Conservation (phyloP, 2,113 vertebrate genomes). For the Psettodes erumei region DNA sequence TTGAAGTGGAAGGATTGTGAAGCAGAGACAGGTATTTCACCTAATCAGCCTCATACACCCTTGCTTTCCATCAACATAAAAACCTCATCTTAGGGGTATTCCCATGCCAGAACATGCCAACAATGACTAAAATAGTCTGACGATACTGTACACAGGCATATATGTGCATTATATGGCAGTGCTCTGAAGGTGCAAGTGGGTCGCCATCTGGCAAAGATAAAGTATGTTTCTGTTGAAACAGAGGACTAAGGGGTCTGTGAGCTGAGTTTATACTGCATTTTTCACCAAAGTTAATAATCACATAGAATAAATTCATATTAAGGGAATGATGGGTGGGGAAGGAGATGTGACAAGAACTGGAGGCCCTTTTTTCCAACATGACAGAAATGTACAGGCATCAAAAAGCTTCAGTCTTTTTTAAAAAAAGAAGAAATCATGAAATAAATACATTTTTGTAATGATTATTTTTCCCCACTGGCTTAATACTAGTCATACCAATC, state of each 20-base stretch:
- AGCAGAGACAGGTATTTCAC: slow-evolving; percentile 64
- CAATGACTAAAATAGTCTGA: slow-evolving; percentile 40
- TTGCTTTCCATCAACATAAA: slow-evolving; percentile 66
- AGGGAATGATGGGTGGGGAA: background rate
- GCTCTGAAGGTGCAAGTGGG: background rate
- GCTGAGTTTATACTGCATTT: background rate
- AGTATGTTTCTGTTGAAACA: background rate
- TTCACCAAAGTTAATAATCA: background rate
- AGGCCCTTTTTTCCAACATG: background rate
- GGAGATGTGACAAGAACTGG: background rate
- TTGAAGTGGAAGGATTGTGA: slow-evolving; percentile 69
- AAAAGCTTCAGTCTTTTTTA: background rate
- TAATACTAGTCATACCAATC: background rate
- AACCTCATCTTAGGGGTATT: slow-evolving; percentile 59
- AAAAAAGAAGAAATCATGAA: background rate
- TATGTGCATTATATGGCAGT: background rate
- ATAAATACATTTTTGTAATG: background rate
- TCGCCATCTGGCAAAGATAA: background rate
- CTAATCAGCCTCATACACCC: slow-evolving; percentile 63
- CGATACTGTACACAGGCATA: slow-evolving; percentile 4
- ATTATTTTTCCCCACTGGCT: background rate
- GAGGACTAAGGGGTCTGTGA: background rate
- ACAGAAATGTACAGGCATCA: background rate
- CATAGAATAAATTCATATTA: background rate
- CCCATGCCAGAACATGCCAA: slow-evolving; percentile 55